These are phyloP conservation scores for Anthonomus grandis DNA, from an alignment of 1,140 invertebrate species.

Conservation along the genomic window DNA sequence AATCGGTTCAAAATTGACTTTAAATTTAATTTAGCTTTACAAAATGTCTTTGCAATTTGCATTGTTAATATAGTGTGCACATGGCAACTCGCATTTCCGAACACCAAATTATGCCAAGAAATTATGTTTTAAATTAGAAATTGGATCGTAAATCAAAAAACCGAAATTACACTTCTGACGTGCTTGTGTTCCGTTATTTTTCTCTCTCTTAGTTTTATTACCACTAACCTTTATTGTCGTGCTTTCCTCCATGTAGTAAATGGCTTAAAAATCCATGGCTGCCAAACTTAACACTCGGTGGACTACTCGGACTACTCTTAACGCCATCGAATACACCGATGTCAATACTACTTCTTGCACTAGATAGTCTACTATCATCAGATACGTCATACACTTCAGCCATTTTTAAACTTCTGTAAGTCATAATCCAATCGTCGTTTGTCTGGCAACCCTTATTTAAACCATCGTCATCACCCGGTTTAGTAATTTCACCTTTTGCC, in stretches of 20 bases:
- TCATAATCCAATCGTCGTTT: conserved; percentile 66
- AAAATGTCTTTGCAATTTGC: no score
- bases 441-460: conserved; percentile 71
- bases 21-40: no score
- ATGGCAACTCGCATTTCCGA: no score
- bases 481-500: conserved; percentile 70
- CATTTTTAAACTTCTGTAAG: conserved; percentile 46
- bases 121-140: no score
- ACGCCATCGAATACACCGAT: conserved; percentile 48
- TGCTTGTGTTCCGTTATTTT: neutral
- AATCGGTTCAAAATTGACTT: no score
- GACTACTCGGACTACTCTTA: conserved; percentile 46
- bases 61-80: no score
- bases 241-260: conserved; percentile 58
- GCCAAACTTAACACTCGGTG: conserved; percentile 52
- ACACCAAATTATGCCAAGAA: no score
- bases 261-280: conserved; percentile 64
- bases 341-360: conserved; percentile 56
- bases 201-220: no score
- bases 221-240: conserved; percentile 39
- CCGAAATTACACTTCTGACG: neutral
- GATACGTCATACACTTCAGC: conserved; percentile 34
- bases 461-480: conserved; percentile 68
- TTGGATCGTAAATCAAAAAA: no score
- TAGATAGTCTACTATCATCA: conserved; percentile 51